Base-by-base conservation (phyloP, 1,140 invertebrate species). In the Trichomalopsis sarcophagae region DNA sequence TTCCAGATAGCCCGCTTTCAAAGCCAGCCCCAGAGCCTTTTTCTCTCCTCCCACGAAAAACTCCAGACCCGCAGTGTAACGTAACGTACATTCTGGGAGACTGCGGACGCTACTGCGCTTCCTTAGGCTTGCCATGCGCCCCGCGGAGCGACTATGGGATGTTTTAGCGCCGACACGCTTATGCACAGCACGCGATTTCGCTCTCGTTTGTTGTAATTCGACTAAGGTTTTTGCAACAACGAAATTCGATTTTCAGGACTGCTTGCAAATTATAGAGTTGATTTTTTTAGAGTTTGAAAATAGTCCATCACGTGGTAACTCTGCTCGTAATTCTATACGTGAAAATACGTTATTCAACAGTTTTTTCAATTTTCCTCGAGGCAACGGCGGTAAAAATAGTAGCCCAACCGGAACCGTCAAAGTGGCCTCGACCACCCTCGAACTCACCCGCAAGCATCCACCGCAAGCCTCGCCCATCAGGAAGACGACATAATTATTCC, bases 111-210 rank as follows among this genome's bases (percentile, higher is more conserved):
- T n/a, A n/a, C 36, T 23, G 84, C 82, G 79, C 75, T 88, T 82
- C 40, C 73, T 86, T 14, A 62, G 6, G 7, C 21, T 62, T 50
- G 13, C 27, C 27, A 27, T 27, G 27, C 47, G 55, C 21, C 55
- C 21, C 17, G 17, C 55, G 6, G 71, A 68, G 75, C 55, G 55
- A n/a, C 17, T n/a, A 7, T 7, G 55, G 82, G 62, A 78, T 66
- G 75, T 84, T 84, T 84, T 78, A 66, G 75, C 75, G 82, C 44
- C 66, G 44, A 21, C 62, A 84, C 76, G 75, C 40, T 62, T 62
- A 62, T n/a, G 17, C 0, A 11, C 21, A 21, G 6, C 5, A 4
- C 21, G 55, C 0, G 36, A 11, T 68, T 80, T 44, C 36, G 4
- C 55, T 27, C 30, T 80, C 33, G 33, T 62, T 78, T 27, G 14